phyloP scores from a whole-genome alignment of 2,113 vertebrate species.

The Alethe castanea region DNA sequence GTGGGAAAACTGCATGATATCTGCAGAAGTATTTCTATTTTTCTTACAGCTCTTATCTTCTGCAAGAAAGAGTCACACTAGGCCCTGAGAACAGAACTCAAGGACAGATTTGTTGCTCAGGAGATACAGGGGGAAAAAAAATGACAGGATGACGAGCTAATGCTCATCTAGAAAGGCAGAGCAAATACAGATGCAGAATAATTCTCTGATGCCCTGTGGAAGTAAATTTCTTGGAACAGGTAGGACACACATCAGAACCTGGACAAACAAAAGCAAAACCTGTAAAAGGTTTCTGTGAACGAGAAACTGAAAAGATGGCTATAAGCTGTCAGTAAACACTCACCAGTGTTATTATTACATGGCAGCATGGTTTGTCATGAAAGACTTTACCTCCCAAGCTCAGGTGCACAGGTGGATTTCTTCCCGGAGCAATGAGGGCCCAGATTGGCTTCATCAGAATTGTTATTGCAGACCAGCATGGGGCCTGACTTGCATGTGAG shows the following conservation, averaged over 20 bases:
- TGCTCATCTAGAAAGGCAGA: background rate
- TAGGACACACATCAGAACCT: background rate
- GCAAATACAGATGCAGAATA: background rate
- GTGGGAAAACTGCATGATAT: background rate
- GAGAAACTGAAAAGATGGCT: background rate
- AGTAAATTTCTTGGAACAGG: background rate
- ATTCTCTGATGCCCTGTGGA: background rate
- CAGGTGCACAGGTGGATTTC: background rate
- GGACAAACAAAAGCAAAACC: background rate
- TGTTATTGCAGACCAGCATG: accelerated
- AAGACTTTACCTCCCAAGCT: background rate
- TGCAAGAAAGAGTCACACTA: background rate
- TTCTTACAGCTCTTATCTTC: background rate
- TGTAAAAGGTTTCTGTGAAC: background rate
- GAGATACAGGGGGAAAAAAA: background rate
- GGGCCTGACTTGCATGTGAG: accelerated
- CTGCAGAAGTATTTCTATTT: background rate
- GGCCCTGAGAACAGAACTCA: background rate
- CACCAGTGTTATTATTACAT: background rate
- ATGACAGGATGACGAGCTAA: background rate
- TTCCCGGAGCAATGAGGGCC: background rate
- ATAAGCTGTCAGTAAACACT: background rate
- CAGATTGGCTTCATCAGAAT: background rate
- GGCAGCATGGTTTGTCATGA: background rate
- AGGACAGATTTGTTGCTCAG: background rate